phyloP scores from a whole-genome alignment of 2,888 invertebrate genomes.

The Toxonevra muliebris region DNA sequence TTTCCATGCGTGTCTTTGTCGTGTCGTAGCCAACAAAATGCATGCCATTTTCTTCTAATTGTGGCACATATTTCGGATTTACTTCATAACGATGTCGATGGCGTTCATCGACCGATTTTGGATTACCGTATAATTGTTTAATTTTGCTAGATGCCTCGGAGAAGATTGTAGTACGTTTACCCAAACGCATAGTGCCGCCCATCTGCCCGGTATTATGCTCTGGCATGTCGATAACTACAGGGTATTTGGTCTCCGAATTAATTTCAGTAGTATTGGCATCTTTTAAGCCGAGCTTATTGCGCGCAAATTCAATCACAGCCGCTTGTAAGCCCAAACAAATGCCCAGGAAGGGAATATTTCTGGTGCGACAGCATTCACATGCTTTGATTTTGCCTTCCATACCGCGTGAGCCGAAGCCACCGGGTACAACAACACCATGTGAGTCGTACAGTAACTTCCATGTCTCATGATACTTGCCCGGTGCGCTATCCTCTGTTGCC shows the following conservation, averaged over 20 bases:
- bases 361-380: slow-evolving; percentile 90
- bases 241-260: slow-evolving; percentile 75
- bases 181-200: slow-evolving; percentile 98
- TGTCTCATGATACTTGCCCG: slow-evolving; percentile 88
- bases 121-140: slow-evolving; percentile 79
- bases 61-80: slow-evolving; percentile 84
- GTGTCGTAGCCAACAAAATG: slow-evolving; percentile 89
- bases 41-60: slow-evolving; percentile 83
- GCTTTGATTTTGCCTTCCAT: slow-evolving; percentile 96
- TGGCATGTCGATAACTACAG: slow-evolving; percentile 97
- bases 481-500: slow-evolving; percentile 75
- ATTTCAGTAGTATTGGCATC: slow-evolving; percentile 91
- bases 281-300: slow-evolving; percentile 80
- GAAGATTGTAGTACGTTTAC: slow-evolving; percentile 89
- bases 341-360: slow-evolving; percentile 90
- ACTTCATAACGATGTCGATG: slow-evolving; percentile 98
- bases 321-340: slow-evolving; percentile 98
- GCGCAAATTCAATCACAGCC: slow-evolving; percentile 93
- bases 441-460: slow-evolving; percentile 91
- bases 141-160: slow-evolving; percentile 69
- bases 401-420: slow-evolving; percentile 96
- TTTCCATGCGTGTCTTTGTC: slow-evolving; percentile 92
- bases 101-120: slow-evolving; percentile 86
- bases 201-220: slow-evolving; percentile 93
- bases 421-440: slow-evolving; percentile 94